Conservation (phyloP, 2,113 vertebrate genomes). For the Piprites chloris region DNA sequence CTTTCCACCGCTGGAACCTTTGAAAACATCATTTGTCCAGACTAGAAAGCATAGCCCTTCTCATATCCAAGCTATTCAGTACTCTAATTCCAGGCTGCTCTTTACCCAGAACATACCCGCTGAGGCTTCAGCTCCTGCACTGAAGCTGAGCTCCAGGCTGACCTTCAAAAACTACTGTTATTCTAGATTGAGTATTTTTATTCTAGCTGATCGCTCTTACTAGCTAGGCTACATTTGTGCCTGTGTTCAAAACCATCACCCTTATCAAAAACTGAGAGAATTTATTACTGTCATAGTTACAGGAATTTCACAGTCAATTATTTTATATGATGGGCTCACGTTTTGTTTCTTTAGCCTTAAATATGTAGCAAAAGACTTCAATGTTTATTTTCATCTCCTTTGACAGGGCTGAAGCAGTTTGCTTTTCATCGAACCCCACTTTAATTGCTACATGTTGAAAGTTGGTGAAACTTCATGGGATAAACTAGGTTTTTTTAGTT, state of each 20-base stretch:
- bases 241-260: neutral
- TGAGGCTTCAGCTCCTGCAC: neutral
- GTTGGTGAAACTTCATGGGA: neutral
- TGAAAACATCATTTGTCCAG: neutral
- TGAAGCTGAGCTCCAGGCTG: neutral
- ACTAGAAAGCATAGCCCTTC: neutral
- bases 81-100: neutral
- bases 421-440: neutral
- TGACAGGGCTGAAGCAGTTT: neutral
- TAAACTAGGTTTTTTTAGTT: neutral
- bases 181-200: neutral
- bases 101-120: neutral
- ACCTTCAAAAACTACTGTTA: neutral
- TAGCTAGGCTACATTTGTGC: neutral
- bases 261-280: neutral
- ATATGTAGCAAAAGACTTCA: neutral
- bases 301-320: neutral
- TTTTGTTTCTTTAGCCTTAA: neutral
- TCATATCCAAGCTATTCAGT: neutral
- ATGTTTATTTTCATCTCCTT: neutral
- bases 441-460: neutral
- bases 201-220: neutral
- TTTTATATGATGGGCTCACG: neutral
- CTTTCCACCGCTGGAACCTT: neutral
- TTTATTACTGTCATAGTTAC: neutral